Percentiles rank a stretch among this genome's conserved stretches.
Evolutionary conservation across 2,888 invertebrate species (phyloP).

Genomic region (Venustoraphidia nigricollis): DNA sequence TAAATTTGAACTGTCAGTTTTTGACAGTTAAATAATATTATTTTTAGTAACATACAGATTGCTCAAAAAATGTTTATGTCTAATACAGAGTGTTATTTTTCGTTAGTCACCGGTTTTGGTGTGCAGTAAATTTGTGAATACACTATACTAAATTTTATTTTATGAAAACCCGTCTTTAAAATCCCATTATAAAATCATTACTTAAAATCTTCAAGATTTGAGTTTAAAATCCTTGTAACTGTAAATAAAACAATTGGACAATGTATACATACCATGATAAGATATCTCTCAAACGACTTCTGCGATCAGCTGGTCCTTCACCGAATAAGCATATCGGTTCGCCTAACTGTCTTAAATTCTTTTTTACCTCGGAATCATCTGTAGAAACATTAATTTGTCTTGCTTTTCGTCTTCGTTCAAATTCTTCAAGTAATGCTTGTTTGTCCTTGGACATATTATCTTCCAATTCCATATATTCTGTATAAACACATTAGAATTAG

Average conservation of each 20-base stretch:
- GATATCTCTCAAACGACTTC: conserved; percentile 79
- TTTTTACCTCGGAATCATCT: conserved; percentile 91
- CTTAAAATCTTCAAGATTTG: not conserved
- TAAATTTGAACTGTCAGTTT: too few relatives aligned
- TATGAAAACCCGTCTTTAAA: not conserved
- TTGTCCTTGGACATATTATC: conserved; percentile 79
- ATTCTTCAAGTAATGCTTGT: conserved; percentile 85
- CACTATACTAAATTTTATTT: not conserved
- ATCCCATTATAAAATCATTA: not conserved
- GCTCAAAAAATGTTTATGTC: too few relatives aligned
- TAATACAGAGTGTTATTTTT: too few relatives aligned
- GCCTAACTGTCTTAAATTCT: conserved; percentile 78
- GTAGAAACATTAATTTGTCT: conserved; percentile 94
- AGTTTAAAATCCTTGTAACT: not conserved
- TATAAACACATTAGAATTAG: conserved; percentile 11
- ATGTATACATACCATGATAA: conserved; percentile 50
- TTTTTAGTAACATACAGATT: too few relatives aligned
- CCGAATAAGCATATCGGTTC: conserved; percentile 97
- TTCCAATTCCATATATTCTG: conserved; percentile 75
- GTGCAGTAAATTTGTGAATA: too few relatives aligned
- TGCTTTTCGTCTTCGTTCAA: conserved; percentile 85
- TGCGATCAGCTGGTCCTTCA: conserved; percentile 92
- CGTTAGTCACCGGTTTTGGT: too few relatives aligned
- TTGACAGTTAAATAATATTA: too few relatives aligned
- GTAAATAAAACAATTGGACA: conserved; percentile 1